These are phyloP conservation scores for Ennomos fuscantarius DNA, from an alignment of 2,888 invertebrate species.

Conservation along the genomic window DNA sequence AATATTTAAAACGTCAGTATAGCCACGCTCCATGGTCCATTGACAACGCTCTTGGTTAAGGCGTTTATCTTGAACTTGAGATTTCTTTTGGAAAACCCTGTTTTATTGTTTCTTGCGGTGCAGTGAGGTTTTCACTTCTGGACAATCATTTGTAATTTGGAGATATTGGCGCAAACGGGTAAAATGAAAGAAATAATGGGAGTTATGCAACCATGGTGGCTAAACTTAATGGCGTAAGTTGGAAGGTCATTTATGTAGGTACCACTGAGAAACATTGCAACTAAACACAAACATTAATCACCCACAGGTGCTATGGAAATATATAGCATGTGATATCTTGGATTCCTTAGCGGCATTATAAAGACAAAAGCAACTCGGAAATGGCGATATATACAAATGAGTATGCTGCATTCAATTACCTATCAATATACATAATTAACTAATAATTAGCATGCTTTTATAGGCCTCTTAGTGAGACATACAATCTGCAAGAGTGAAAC, in stretches of 20 bases:
- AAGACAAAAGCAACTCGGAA: no score
- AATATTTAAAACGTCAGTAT: no score
- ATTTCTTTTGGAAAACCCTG: constrained; percentile 56
- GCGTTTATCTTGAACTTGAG: constrained; percentile 56
- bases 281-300: no score
- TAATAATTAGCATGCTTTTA: not conserved
- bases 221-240: constrained; percentile 44
- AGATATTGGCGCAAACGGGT: constrained; percentile 43
- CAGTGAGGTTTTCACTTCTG: constrained; percentile 47
- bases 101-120: constrained; percentile 35
- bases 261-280: constrained; percentile 17
- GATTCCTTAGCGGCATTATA: no score
- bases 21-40: not conserved
- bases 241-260: constrained; percentile 49
- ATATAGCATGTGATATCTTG: no score
- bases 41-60: constrained; percentile 8
- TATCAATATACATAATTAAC: not conserved
- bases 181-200: constrained; percentile 43
- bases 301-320: no score
- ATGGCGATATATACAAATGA: no score
- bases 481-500: constrained; percentile 50
- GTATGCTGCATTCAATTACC: no score
- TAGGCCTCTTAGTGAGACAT: constrained; percentile 20
- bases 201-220: constrained; percentile 45
- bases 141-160: constrained; percentile 39